Evolutionary conservation across 2,888 invertebrate species (phyloP).

Genomic region (Dascillus cervinus): DNA sequence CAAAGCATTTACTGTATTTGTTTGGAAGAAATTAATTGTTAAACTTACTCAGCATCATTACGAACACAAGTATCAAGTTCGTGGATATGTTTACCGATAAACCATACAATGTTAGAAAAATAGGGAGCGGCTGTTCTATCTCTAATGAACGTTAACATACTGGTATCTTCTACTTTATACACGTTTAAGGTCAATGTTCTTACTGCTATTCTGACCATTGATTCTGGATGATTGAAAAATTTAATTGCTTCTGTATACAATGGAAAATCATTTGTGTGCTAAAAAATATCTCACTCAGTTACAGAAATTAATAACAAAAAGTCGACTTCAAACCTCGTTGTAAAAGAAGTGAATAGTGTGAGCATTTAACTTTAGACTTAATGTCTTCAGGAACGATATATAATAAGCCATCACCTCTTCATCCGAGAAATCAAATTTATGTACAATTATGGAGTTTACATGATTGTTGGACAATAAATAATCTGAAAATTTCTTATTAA

Average conservation of each 20-base stretch:
- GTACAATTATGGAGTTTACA: slow-evolving; percentile 98
- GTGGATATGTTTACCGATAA: slow-evolving; percentile 94
- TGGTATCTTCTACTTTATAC: slow-evolving; percentile 86
- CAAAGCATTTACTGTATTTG: too few relatives aligned
- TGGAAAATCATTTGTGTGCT: slow-evolving; percentile 98
- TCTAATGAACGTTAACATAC: slow-evolving; percentile 91
- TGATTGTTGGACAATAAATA: slow-evolving; percentile 98
- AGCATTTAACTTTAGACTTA: slow-evolving; percentile 93
- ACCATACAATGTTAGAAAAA: slow-evolving; percentile 98
- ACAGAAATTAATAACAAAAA: too few relatives aligned
- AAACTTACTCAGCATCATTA: slow-evolving; percentile 88
- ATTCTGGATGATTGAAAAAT: slow-evolving; percentile 97
- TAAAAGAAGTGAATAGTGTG: slow-evolving; percentile 99
- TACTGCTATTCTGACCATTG: slow-evolving; percentile 98
- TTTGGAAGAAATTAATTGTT: background rate
- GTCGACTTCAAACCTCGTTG: slow-evolving; percentile 90
- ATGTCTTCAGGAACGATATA: slow-evolving; percentile 96
- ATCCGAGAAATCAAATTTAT: slow-evolving; percentile 99
- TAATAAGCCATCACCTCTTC: slow-evolving; percentile 99
- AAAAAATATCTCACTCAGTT: slow-evolving; percentile 19
- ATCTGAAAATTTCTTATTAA: slow-evolving; percentile 61
- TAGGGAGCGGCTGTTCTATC: slow-evolving; percentile 97
- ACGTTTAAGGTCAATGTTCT: slow-evolving; percentile 96
- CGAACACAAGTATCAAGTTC: slow-evolving; percentile 92
- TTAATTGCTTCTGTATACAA: slow-evolving; percentile 98